Conservation (phyloP, 2,797 vertebrate genomes). For the Sciurus carolinensis region DNA sequence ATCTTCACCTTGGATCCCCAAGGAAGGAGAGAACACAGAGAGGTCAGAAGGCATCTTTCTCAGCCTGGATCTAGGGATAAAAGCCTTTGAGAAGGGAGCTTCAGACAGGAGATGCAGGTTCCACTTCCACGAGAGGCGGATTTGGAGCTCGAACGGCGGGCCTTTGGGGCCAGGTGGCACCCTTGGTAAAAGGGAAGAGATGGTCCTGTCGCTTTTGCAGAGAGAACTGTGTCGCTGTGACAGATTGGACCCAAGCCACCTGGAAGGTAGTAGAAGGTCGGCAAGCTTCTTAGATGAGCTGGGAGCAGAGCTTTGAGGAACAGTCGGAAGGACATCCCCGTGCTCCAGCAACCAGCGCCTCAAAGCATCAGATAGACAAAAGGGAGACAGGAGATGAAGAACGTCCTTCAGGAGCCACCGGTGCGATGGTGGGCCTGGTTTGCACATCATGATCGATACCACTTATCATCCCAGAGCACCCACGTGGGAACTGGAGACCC, state of each 20-base stretch:
- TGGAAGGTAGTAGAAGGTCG: neutral
- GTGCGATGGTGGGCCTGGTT: accelerated
- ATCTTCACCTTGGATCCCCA: neutral
- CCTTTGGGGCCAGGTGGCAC: neutral
- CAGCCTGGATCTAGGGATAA: neutral
- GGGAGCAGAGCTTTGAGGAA: neutral
- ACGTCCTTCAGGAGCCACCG: neutral
- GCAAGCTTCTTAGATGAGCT: neutral
- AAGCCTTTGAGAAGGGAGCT: neutral
- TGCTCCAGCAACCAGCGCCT: neutral
- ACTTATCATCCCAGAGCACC: neutral
- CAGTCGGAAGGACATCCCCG: neutral
- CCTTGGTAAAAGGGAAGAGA: neutral
- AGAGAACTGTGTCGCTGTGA: neutral
- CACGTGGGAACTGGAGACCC: neutral
- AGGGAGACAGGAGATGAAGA: accelerated
- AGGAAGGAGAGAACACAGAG: neutral
- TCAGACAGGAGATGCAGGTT: neutral
- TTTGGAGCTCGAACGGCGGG: neutral
- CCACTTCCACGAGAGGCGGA: neutral
- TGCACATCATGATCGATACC: no score
- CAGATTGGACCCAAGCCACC: neutral
- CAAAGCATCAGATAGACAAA: neutral
- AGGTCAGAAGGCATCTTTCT: neutral
- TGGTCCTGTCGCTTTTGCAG: neutral